Evolutionary conservation across 1,140 invertebrate genomes (phyloP).

Genomic region (Venustaconcha ellipsiformis): DNA sequence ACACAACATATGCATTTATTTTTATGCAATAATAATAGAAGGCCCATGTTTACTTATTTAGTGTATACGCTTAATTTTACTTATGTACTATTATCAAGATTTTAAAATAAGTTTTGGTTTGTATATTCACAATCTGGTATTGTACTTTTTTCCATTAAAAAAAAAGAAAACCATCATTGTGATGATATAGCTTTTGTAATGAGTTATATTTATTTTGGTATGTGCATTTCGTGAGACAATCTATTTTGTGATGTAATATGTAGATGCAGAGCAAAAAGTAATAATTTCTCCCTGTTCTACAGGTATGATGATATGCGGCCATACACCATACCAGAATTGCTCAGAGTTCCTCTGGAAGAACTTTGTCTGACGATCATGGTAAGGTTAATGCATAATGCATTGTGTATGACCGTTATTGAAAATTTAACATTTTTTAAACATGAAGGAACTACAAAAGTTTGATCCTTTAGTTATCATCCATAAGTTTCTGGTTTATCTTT

Average conservation of each 20-base stretch:
- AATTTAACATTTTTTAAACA: background rate
- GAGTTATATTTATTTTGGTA: too few species aligned
- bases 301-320: slow-evolving; percentile 45
- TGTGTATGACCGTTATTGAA: background rate
- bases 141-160: too few species aligned
- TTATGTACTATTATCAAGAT: too few species aligned
- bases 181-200: too few species aligned
- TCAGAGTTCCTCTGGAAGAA: slow-evolving; percentile 64
- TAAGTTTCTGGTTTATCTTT: background rate
- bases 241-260: background rate
- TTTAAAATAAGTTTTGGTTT: too few species aligned
- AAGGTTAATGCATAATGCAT: background rate
- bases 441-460: background rate
- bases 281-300: background rate
- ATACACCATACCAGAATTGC: slow-evolving; percentile 60
- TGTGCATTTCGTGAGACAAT: too few species aligned
- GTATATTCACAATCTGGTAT: too few species aligned
- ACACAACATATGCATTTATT: too few species aligned
- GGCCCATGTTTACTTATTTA: too few species aligned
- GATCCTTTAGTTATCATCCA: background rate
- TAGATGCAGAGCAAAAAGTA: background rate
- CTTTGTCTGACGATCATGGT: slow-evolving; percentile 67
- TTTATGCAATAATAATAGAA: too few species aligned
- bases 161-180: too few species aligned
- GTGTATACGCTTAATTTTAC: too few species aligned